Conservation (phyloP, 1,140 invertebrate genomes). For the Drosophila kikkawai region DNA sequence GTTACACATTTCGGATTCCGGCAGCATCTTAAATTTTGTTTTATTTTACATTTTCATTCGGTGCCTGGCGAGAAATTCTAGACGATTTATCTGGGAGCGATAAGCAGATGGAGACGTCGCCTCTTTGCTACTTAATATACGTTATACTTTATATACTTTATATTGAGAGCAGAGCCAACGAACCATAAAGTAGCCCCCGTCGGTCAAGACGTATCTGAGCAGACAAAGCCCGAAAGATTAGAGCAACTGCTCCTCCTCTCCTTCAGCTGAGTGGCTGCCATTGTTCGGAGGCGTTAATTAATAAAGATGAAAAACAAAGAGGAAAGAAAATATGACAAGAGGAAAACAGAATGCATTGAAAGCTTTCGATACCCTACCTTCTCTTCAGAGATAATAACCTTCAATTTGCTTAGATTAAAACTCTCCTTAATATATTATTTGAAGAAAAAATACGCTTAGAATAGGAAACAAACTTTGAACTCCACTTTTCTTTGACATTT, state of each 20-base stretch:
- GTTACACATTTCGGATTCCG: constrained; percentile 13
- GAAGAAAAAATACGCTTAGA: background rate
- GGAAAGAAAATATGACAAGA: constrained; percentile 3
- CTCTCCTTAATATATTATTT: background rate
- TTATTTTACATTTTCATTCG: constrained; percentile 3
- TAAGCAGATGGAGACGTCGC: constrained; percentile 53
- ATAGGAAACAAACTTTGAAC: background rate
- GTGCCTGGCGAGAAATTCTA: constrained; percentile 32
- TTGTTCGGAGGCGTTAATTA: constrained; percentile 75
- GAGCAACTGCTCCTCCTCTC: constrained; percentile 34
- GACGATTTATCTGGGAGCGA: constrained; percentile 58
- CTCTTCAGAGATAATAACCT: background rate
- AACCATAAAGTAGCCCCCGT: constrained; percentile 66
- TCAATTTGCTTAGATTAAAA: background rate
- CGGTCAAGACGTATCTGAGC: constrained; percentile 32
- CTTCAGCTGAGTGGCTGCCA: constrained; percentile 58
- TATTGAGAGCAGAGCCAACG: constrained; percentile 63
- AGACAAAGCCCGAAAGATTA: constrained; percentile 62
- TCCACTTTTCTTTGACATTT: background rate
- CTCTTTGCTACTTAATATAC: constrained; percentile 47
- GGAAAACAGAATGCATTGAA: background rate
- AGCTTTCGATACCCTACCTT: background rate
- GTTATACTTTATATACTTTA: background rate
- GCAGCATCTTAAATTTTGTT: constrained; percentile 17
- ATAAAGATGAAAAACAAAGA: constrained; percentile 60